Evolutionary conservation across 2,797 vertebrate genomes (phyloP).

Genomic region (Sebastes alutus): DNA sequence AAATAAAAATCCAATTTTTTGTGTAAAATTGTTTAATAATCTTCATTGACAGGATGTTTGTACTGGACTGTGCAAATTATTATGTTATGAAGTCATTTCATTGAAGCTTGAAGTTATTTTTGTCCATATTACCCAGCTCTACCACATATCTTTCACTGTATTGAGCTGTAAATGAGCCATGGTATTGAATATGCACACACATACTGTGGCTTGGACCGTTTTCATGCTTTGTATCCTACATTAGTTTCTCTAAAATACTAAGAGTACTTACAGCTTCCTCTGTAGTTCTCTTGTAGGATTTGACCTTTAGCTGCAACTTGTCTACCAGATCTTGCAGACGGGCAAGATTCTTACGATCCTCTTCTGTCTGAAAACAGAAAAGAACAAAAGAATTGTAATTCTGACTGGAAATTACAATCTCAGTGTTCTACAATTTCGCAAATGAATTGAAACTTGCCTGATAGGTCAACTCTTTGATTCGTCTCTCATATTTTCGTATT

Average conservation of each 20-base stretch:
- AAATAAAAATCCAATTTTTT: too few species aligned
- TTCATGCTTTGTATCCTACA: background rate
- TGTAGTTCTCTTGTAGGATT: constrained; percentile 81
- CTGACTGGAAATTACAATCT: rapidly evolving
- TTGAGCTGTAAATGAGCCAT: background rate
- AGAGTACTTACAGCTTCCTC: constrained; percentile 80
- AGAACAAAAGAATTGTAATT: background rate
- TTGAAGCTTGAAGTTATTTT: background rate
- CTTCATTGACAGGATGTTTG: too few species aligned
- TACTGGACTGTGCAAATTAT: background rate
- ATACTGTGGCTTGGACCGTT: background rate
- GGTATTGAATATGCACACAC: background rate
- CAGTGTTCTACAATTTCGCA: rapidly evolving
- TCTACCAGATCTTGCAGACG: constrained; percentile 84
- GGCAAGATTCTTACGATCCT: constrained; percentile 81
- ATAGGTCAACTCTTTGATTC: constrained; percentile 83
- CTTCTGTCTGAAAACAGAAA: constrained; percentile 75
- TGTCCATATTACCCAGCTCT: background rate
- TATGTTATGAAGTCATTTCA: background rate
- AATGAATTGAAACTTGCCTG: constrained; percentile 57
- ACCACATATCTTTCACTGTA: background rate
- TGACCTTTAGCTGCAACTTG: constrained; percentile 85
- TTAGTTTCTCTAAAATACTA: background rate
- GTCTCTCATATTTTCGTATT: constrained; percentile 81
- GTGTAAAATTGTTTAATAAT: too few species aligned